These are phyloP conservation scores for Trichogramma evanescens DNA, from an alignment of 2,888 invertebrate species.

Conservation along the genomic window DNA sequence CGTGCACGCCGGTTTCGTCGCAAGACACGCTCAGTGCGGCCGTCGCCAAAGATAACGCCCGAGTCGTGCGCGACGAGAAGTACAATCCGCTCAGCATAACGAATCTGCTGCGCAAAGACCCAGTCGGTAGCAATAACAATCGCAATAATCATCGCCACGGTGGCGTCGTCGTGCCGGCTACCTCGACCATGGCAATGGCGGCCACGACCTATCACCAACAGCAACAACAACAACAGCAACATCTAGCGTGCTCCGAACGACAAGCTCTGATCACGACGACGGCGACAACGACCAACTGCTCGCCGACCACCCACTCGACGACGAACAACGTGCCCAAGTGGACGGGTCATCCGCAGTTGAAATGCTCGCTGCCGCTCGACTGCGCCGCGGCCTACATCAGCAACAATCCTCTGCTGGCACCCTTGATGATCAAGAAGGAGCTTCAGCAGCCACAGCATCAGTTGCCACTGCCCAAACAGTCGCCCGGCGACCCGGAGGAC, in stretches of 20 bases:
- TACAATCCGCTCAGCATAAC: constrained; percentile 45
- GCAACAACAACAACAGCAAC: not conserved
- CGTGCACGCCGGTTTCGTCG: constrained; percentile 4
- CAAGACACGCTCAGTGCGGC: not conserved
- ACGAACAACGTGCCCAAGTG: constrained; percentile 17
- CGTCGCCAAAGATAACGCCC: not conserved
- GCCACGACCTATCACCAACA: not conserved
- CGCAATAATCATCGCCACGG: not conserved
- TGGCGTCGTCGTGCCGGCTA: constrained; percentile 3
- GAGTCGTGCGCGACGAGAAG: constrained; percentile 35
- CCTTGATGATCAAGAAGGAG: too few relatives aligned
- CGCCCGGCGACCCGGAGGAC: constrained; percentile 22
- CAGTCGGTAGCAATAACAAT: constrained; percentile 14
- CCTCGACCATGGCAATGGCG: not conserved
- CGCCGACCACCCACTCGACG: constrained; percentile 20
- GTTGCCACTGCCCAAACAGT: constrained; percentile 40
- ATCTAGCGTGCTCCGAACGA: too few relatives aligned
- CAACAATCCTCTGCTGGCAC: constrained; percentile 15
- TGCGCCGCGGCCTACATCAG: constrained; percentile 3
- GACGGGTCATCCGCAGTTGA: constrained; percentile 19
- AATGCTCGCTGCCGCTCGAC: constrained; percentile 35
- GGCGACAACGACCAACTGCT: constrained; percentile 25
- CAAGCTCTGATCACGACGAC: not conserved
- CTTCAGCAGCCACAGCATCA: constrained; percentile 21
- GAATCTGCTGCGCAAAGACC: constrained; percentile 44